These are phyloP conservation scores for Rhagonycha lutea DNA, from an alignment of 2,888 invertebrate genomes.

Conservation along the genomic window DNA sequence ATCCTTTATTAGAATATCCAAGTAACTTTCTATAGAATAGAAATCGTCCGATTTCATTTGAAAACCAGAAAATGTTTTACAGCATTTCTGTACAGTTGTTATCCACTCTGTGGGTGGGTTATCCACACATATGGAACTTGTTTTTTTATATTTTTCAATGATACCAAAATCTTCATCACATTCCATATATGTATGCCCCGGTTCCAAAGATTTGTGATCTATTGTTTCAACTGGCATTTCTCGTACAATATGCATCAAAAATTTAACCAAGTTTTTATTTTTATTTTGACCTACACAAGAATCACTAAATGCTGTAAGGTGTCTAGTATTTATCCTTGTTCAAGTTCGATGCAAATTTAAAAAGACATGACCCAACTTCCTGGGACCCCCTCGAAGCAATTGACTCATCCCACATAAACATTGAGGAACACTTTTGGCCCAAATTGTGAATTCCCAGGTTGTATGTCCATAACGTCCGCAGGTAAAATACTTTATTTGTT, in stretches of 20 bases:
- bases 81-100: not conserved
- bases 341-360: not conserved
- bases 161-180: slow-evolving; percentile 3
- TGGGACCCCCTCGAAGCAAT: not conserved
- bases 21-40: not conserved
- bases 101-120: not conserved
- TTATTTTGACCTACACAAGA: not conserved
- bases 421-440: not conserved
- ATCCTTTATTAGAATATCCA: not conserved
- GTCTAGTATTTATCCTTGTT: not conserved
- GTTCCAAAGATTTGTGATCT: slow-evolving; percentile 6
- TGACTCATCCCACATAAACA: slow-evolving; percentile 6
- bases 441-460: slow-evolving; percentile 5
- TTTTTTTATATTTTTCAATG: not conserved
- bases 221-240: not conserved
- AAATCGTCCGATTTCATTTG: slow-evolving; percentile 8
- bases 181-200: slow-evolving; percentile 5
- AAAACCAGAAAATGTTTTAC: not conserved
- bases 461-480: not conserved
- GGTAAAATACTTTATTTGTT: not conserved
- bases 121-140: not conserved
- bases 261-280: slow-evolving; percentile 1
- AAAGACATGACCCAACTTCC: not conserved
- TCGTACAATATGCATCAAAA: not conserved
- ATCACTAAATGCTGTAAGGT: not conserved